These are phyloP conservation scores for Bombus turneri DNA, from an alignment of 1,140 invertebrate genomes.

Conservation along the genomic window DNA sequence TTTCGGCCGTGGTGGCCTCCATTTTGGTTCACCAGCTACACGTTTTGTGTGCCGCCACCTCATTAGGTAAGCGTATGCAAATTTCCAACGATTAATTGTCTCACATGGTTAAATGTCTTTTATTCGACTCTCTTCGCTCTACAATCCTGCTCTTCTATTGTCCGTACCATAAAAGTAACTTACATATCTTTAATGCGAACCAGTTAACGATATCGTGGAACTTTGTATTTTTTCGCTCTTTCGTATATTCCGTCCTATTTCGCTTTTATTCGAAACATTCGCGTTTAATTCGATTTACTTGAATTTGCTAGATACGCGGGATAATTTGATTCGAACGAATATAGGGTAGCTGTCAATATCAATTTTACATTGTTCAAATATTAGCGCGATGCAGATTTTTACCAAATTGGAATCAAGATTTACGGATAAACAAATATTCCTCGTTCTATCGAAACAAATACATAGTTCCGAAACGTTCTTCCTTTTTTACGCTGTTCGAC, in stretches of 20 bases:
- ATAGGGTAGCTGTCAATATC: neutral
- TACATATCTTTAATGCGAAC: no score
- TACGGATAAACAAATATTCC: neutral
- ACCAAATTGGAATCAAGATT: neutral
- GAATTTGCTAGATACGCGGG: no score
- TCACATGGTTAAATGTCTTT: neutral
- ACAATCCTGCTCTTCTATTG: no score
- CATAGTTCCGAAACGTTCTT: no score
- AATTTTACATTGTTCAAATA: neutral
- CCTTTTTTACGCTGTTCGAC: neutral
- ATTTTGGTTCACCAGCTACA: constrained; percentile 76
- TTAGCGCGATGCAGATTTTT: neutral
- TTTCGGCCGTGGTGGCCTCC: constrained; percentile 79
- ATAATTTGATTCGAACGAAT: neutral
- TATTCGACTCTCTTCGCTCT: neutral
- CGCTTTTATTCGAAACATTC: no score
- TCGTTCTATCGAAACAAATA: neutral
- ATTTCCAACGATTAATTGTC: neutral
- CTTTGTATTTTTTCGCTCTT: no score
- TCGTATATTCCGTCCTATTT: no score
- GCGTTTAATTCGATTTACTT: no score
- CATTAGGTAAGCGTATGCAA: constrained; percentile 59
- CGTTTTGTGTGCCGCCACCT: constrained; percentile 57
- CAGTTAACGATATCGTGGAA: no score
- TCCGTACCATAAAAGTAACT: no score